Base-by-base conservation (phyloP, 2,113 vertebrate species). In the Caretta caretta region DNA sequence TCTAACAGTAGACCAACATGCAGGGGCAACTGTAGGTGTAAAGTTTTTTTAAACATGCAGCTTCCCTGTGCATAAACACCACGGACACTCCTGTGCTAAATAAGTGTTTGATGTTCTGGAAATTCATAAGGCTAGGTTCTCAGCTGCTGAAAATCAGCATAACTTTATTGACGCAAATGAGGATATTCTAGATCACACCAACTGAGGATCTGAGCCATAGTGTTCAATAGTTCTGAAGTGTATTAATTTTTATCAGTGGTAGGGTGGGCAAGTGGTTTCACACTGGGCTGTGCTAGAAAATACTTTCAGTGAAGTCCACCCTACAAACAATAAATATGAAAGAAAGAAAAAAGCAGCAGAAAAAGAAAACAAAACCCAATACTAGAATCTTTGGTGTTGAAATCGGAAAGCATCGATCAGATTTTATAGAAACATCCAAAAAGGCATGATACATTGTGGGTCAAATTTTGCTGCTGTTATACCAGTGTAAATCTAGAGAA, bases 1-100 rank as follows among this genome's bases (percentile, higher is more conserved):
- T 75, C 79, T 95, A 90, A 94, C 86, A 86, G 79, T n/a, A 90
- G 51, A 57, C 78, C 1, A 53, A 76, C 4, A 85, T 75, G 89
- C 88, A 95, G 92, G 87, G 95, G 88, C 84, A 95, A 42, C 35
- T 48, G 10, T 24, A 89, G 83, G 84, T 96, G 79, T 25, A 87
- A 90, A 76, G 85, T 78, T 17, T 75, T 93, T 93, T n/a, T 53
- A 88, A 96, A 62, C 8, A 48, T 17, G 84, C 75, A 91, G 84
- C 38, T 84, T 54, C 8, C 75, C 81, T 84, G 29, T 62, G 86
- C 86, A 88, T 27, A 35, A 89, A 83, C 87, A 72, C 3, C n/a
- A 83, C 24, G 53, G 86, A 53, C 88, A 94, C 95, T 90, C 78
- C 90, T 95, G 86, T 87, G 75, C n/a, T 4, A 81, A 78, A 49